A percentile compares a stretch with the other conserved stretches of the same genome.
Conservation (phyloP, 2,888 invertebrate genomes). For the Brassicogethes aeneus region DNA sequence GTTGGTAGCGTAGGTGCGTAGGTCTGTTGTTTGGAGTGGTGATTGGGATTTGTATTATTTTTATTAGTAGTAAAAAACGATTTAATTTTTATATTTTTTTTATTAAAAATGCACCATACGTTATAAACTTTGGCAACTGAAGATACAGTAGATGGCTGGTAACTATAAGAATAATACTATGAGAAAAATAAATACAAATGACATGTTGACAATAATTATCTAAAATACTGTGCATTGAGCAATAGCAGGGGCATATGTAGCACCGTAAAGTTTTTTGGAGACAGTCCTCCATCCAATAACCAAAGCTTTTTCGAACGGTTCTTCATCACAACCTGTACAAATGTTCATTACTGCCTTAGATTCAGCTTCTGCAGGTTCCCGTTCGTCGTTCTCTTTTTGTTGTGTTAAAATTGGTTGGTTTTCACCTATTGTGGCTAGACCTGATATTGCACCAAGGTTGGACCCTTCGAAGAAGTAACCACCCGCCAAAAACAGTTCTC, state of each 20-base stretch:
- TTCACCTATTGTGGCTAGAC: constrained; percentile 62
- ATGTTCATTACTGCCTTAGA: constrained; percentile 71
- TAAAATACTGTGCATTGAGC: constrained; percentile 47
- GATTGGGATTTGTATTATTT: no score
- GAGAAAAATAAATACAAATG: no score
- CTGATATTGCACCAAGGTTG: constrained; percentile 31
- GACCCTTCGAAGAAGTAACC: constrained; percentile 55
- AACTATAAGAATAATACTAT: no score
- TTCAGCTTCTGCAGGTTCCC: constrained; percentile 77
- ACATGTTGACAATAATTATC: no score
- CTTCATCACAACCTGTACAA: constrained; percentile 64
- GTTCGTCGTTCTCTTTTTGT: constrained; percentile 59
- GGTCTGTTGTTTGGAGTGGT: constrained; percentile 47
- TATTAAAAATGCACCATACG: no score
- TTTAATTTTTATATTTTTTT: no score
- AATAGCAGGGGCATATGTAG: constrained; percentile 56
- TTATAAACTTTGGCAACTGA: no score
- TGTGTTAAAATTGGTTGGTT: constrained; percentile 49
- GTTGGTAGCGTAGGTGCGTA: constrained; percentile 44
- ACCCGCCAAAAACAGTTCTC: constrained; percentile 58
- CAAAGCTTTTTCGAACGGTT: constrained; percentile 73
- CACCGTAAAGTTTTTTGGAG: constrained; percentile 64
- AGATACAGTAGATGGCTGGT: no score
- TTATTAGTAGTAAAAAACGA: no score
- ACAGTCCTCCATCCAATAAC: constrained; percentile 69